Conservation (phyloP, 1,140 invertebrate genomes). For the Trachymyrmex cornetzi region DNA sequence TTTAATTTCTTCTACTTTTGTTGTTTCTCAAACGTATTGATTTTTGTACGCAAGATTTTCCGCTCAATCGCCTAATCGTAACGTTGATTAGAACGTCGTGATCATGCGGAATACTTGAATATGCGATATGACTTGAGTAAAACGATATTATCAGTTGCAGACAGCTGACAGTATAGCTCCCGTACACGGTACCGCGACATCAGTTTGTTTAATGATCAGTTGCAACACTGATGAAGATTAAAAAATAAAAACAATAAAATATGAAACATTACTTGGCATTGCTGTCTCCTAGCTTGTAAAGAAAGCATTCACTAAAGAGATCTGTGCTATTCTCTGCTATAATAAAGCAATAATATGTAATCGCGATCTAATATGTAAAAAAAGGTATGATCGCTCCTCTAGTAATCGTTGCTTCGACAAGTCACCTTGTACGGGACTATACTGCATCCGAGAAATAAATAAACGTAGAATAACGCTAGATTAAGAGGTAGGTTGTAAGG, state of each 20-base stretch:
- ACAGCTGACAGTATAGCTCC: conserved; percentile 80
- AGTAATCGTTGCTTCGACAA: conserved; percentile 35
- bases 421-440: conserved; percentile 82
- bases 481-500: conserved; percentile 86
- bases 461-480: conserved; percentile 79
- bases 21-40: neutral
- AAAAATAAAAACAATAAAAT: neutral
- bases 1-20: neutral
- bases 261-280: neutral
- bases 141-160: conserved; percentile 80
- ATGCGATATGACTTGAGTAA: conserved; percentile 58
- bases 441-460: conserved; percentile 80
- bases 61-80: neutral
- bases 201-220: conserved; percentile 42
- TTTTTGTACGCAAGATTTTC: conserved; percentile 5
- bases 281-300: neutral
- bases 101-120: neutral
- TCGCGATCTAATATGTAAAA: conserved; percentile 29
- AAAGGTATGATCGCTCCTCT: conserved; percentile 30
- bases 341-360: conserved; percentile 67
- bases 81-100: neutral
- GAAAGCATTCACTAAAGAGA: neutral
- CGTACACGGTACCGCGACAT: conserved; percentile 68
- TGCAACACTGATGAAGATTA: neutral
- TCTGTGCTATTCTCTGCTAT: neutral